Percentiles rank a stretch among this genome's conserved stretches.
These are phyloP conservation scores for Sarotherodon lohbergeri DNA, from an alignment of 2,113 vertebrate species.

Conservation along the genomic window DNA sequence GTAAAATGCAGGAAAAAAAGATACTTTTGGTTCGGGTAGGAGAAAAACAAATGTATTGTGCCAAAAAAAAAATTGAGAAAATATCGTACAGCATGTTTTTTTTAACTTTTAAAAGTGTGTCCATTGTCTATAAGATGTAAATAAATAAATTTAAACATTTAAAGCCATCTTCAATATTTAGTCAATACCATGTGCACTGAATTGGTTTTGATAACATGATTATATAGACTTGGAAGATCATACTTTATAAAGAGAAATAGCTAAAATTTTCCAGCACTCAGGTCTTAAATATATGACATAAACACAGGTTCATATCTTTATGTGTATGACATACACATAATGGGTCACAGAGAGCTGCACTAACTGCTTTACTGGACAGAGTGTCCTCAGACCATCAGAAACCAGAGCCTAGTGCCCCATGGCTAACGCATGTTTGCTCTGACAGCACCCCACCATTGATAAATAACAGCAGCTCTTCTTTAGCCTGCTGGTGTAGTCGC, in stretches of 20 bases:
- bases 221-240: background rate
- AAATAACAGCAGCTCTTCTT: slow-evolving; percentile 70
- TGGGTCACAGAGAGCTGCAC: background rate
- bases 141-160: background rate
- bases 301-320: background rate
- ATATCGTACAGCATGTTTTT: background rate
- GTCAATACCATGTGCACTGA: background rate
- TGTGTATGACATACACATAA: background rate
- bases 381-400: slow-evolving; percentile 40
- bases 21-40: background rate
- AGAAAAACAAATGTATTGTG: background rate
- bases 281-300: background rate
- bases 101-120: background rate
- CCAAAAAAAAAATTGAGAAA: background rate
- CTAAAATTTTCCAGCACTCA: background rate
- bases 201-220: background rate
- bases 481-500: slow-evolving; percentile 56
- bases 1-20: background rate
- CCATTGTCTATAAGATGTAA: rapidly evolving
- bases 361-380: slow-evolving; percentile 29
- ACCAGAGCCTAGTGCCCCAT: slow-evolving; percentile 50
- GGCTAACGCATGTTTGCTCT: slow-evolving; percentile 46
- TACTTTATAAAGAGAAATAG: background rate
- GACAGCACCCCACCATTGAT: slow-evolving; percentile 63
- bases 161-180: background rate